Conservation (phyloP, 2,888 invertebrate genomes). For the Clitarchus hookeri region DNA sequence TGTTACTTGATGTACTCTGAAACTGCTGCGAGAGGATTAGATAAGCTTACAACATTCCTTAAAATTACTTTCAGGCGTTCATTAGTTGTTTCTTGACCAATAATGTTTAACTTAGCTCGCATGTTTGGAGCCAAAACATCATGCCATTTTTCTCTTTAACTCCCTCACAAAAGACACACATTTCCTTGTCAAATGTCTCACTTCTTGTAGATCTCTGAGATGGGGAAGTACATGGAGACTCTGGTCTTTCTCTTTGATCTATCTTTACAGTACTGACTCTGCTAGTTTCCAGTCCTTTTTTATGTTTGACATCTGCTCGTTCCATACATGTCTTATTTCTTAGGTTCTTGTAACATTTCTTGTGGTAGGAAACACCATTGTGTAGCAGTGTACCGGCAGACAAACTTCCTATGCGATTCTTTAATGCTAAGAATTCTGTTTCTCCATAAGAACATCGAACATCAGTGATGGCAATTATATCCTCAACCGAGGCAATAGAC, state of each 20-base stretch:
- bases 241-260: background rate
- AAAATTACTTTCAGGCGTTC: background rate
- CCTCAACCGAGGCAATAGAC: slow-evolving; percentile 3
- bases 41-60: background rate
- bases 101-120: background rate
- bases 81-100: background rate
- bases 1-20: background rate
- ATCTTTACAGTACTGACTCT: background rate
- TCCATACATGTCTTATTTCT: background rate
- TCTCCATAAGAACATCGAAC: slow-evolving; percentile 14
- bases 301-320: background rate
- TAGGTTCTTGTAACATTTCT: slow-evolving; percentile 4
- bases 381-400: background rate
- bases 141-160: background rate
- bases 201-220: background rate
- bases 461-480: background rate
- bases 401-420: slow-evolving; percentile 12
- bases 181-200: slow-evolving; percentile 11
- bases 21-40: background rate
- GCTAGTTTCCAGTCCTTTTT: background rate
- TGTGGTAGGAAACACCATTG: slow-evolving; percentile 6
- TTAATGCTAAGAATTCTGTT: background rate
- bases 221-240: background rate
- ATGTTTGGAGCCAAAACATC: background rate
- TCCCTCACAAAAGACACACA: background rate